Evolutionary conservation across 1,140 invertebrate species (phyloP).

Genomic region (Rhopalosiphum padi): DNA sequence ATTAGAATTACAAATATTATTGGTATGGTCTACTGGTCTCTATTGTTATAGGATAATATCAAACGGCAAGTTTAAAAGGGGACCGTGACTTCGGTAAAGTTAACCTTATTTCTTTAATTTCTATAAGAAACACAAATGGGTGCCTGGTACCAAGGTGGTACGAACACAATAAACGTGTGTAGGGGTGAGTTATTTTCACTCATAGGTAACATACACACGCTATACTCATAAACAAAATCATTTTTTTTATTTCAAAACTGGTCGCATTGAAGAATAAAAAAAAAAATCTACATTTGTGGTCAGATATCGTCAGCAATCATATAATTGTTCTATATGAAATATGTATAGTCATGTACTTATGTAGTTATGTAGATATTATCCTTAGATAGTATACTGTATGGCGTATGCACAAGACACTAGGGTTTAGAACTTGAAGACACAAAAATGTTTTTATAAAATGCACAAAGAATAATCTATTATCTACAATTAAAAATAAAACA

Average conservation of each 20-base stretch:
- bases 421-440: not conserved
- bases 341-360: too few species aligned
- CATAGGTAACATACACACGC: slow-evolving; percentile 46
- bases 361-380: not conserved
- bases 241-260: slow-evolving; percentile 25
- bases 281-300: slow-evolving; percentile 22
- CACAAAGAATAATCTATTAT: not conserved
- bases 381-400: not conserved
- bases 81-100: slow-evolving; percentile 42
- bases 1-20: not conserved
- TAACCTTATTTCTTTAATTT: slow-evolving; percentile 54
- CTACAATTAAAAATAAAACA: too few species aligned
- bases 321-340: not conserved
- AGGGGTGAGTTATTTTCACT: slow-evolving; percentile 49
- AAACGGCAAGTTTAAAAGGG: slow-evolving; percentile 19
- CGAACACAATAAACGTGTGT: slow-evolving; percentile 51
- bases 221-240: slow-evolving; percentile 44
- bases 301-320: not conserved
- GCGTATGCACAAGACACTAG: not conserved
- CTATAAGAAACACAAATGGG: slow-evolving; percentile 24
- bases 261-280: not conserved
- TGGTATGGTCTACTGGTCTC: slow-evolving; percentile 20
- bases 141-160: slow-evolving; percentile 42
- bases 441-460: not conserved
- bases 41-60: slow-evolving; percentile 23